These are phyloP conservation scores for Brachylomia viminalis DNA, from an alignment of 2,888 invertebrate genomes.

Conservation along the genomic window DNA sequence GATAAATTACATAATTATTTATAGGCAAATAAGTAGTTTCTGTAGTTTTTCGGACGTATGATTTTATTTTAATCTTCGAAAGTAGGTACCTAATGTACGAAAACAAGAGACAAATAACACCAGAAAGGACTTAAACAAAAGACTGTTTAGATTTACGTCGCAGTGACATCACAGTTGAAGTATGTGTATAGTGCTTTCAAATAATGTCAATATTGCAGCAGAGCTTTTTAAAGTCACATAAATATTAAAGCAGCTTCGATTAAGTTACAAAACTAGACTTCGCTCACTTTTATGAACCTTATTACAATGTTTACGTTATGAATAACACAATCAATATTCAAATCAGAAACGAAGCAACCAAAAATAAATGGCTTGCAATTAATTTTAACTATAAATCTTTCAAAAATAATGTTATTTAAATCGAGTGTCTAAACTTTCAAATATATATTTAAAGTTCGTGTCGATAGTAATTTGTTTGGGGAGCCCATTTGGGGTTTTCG, in stretches of 20 bases:
- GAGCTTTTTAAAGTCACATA: neutral
- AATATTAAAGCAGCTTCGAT: conserved; percentile 11
- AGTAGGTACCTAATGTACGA: neutral
- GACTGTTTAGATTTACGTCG: no score
- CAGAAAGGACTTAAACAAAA: no score
- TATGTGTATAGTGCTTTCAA: neutral
- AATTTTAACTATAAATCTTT: conserved; percentile 35
- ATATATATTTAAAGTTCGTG: conserved; percentile 69
- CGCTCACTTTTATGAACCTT: neutral
- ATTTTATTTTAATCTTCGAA: neutral
- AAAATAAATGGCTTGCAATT: conserved; percentile 24
- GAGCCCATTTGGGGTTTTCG: conserved; percentile 62
- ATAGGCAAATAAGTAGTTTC: neutral
- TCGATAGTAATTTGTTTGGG: conserved; percentile 53
- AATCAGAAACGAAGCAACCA: conserved; percentile 5
- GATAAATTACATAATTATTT: no score
- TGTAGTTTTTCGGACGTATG: neutral
- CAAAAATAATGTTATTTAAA: conserved; percentile 30
- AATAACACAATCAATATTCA: conserved; percentile 39
- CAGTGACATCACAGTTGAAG: neutral
- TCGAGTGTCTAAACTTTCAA: conserved; percentile 53
- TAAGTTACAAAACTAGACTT: neutral
- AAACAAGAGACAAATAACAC: neutral
- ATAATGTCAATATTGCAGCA: neutral
- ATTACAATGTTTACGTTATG: conserved; percentile 5